These are phyloP conservation scores for Morone saxatilis DNA, from an alignment of 2,113 vertebrate species.

Conservation along the genomic window DNA sequence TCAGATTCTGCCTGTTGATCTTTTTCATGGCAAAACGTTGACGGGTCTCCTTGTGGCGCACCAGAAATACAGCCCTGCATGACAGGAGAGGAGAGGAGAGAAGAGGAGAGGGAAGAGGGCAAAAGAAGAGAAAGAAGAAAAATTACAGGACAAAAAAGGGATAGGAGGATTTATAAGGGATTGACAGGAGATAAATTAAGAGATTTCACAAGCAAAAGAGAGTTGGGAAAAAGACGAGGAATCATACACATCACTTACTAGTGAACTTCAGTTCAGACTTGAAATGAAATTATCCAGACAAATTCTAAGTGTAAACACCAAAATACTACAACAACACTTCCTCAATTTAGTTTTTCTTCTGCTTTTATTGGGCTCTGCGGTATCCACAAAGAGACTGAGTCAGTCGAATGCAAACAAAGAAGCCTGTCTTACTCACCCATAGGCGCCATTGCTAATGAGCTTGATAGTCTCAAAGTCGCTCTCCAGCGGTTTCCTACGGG, in stretches of 20 bases:
- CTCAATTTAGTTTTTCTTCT: constrained; percentile 33
- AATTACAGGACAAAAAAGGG: neutral
- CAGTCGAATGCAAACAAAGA: constrained; percentile 34
- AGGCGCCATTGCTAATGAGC: constrained; percentile 96
- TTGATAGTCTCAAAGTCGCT: constrained; percentile 96
- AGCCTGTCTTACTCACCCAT: constrained; percentile 87
- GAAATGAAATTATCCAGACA: constrained; percentile 11
- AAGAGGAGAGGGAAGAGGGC: neutral
- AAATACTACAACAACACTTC: constrained; percentile 24
- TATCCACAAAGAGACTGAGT: constrained; percentile 32
- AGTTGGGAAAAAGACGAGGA: neutral
- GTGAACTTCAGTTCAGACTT: constrained; percentile 22
- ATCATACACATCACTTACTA: neutral
- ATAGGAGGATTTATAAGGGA: neutral
- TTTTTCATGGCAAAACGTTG: constrained; percentile 98
- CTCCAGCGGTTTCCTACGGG: constrained; percentile 91
- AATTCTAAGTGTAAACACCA: constrained; percentile 24
- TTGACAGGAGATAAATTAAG: neutral
- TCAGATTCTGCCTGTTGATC: constrained; percentile 96
- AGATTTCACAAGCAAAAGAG: neutral
- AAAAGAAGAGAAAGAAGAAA: neutral
- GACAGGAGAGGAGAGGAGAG: neutral
- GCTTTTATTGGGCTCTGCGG: constrained; percentile 48
- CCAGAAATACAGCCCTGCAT: constrained; percentile 91
- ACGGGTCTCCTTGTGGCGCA: constrained; percentile 91